A percentile compares a stretch with the other conserved stretches of the same genome.
These are phyloP conservation scores for Benthochromis sp. DNA, from an alignment of 2,113 vertebrate species.

Conservation along the genomic window DNA sequence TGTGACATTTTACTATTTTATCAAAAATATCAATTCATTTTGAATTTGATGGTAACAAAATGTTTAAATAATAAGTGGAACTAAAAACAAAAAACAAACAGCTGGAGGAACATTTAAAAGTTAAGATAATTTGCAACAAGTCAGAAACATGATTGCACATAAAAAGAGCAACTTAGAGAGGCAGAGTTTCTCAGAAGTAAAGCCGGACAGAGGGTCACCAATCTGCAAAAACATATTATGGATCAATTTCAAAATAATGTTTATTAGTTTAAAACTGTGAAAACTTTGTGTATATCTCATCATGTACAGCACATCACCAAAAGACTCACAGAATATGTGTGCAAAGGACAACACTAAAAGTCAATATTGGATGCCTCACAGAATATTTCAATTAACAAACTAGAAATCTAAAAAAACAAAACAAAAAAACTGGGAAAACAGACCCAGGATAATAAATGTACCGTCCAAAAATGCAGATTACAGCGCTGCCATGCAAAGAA, in stretches of 20 bases:
- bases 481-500: neutral
- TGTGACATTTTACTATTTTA: neutral
- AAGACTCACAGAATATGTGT: neutral
- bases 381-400: neutral
- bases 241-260: neutral
- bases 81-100: neutral
- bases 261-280: neutral
- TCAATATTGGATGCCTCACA: neutral
- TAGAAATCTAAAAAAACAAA: neutral
- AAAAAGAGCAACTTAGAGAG: neutral
- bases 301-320: neutral
- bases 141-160: neutral
- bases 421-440: neutral
- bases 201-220: neutral
- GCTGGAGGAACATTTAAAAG: neutral
- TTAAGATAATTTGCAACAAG: neutral
- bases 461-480: neutral
- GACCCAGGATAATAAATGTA: neutral
- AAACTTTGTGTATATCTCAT: neutral
- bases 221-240: neutral
- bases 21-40: neutral
- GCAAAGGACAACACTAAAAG: neutral
- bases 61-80: neutral
- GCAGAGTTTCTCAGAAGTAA: neutral
- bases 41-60: neutral